Conservation (phyloP, 2,888 invertebrate species). For the Eilema sororculum region DNA sequence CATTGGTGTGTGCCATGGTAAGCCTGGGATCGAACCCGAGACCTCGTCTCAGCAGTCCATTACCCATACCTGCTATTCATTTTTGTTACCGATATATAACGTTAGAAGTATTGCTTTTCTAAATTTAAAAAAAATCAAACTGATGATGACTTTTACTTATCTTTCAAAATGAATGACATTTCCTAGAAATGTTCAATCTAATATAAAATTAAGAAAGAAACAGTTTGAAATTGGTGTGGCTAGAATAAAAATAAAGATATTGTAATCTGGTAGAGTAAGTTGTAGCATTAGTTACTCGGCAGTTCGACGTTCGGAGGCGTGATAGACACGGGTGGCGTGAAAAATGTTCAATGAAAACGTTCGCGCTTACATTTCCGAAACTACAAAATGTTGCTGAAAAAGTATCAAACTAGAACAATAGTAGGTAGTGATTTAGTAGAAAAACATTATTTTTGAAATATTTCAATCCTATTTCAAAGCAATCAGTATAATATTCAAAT, state of each 20-base stretch:
- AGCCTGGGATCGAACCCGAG: too few species aligned
- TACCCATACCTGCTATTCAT: too few species aligned
- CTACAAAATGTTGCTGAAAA: conserved; percentile 3
- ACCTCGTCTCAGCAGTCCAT: too few species aligned
- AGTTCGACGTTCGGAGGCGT: conserved; percentile 58
- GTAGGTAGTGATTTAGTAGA: background rate
- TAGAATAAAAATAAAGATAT: conserved; percentile 6
- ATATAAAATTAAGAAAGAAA: background rate
- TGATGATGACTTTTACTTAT: too few species aligned
- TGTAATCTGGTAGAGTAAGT: conserved; percentile 25
- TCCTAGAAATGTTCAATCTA: too few species aligned
- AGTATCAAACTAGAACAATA: background rate
- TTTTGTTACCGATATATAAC: too few species aligned
- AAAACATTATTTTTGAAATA: background rate
- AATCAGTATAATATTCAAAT: too few species aligned
- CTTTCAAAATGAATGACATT: too few species aligned
- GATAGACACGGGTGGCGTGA: conserved; percentile 62
- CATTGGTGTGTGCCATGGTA: too few species aligned
- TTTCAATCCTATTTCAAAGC: background rate
- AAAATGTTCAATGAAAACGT: conserved; percentile 66
- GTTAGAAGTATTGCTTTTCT: too few species aligned
- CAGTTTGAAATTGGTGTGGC: background rate
- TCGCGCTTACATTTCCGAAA: conserved; percentile 26
- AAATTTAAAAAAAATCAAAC: too few species aligned
- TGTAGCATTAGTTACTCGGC: conserved; percentile 67